phyloP scores from a whole-genome alignment of 2,797 vertebrate species.

The Falco biarmicus region DNA sequence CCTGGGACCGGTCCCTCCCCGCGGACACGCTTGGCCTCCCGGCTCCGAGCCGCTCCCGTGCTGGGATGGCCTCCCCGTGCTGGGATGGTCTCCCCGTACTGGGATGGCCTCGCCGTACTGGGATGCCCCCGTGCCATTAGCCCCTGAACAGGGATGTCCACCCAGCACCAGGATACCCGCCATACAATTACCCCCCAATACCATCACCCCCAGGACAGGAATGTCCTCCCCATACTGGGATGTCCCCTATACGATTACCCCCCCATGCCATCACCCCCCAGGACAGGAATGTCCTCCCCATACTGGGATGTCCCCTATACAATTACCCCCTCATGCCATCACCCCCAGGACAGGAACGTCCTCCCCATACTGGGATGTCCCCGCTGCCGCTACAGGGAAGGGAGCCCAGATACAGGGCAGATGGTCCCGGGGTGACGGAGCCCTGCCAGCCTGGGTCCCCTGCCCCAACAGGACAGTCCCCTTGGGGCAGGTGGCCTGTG shows the following conservation, averaged over 20 bases:
- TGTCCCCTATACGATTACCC: too few relatives aligned
- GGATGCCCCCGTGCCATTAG: neutral
- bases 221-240: neutral
- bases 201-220: neutral
- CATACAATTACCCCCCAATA: too few relatives aligned
- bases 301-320: too few relatives aligned
- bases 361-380: too few relatives aligned
- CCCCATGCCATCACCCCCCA: neutral
- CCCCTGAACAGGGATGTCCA: too few relatives aligned
- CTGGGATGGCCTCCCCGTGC: neutral
- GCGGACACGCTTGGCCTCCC: too few relatives aligned
- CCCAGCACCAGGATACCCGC: neutral
- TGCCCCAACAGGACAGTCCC: neutral
- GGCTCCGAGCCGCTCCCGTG: neutral
- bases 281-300: neutral
- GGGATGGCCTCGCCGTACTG: neutral
- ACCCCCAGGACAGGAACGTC: neutral
- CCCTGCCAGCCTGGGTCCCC: neutral
- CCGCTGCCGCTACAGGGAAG: too few relatives aligned
- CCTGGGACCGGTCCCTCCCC: neutral
- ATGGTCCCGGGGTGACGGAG: neutral
- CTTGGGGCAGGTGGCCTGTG: accelerated
- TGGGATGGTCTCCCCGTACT: too few relatives aligned
- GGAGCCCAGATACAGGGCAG: accelerated
- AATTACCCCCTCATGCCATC: neutral